Conservation (phyloP, 64 coral and sea anemone genomes). For the Porites australiensis region DNA sequence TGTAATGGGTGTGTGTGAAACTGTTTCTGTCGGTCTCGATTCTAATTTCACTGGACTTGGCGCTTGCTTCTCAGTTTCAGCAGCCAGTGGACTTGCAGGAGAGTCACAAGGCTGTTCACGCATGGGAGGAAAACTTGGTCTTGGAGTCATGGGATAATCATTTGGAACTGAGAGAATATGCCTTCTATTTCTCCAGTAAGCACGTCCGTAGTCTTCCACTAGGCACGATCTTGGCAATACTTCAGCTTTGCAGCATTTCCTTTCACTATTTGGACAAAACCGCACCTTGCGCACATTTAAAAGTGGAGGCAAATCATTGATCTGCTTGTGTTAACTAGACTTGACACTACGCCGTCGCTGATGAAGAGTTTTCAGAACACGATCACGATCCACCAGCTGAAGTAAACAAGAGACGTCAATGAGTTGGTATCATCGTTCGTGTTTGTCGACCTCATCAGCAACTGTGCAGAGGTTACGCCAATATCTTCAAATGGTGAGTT, state of each 20-base stretch:
- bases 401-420: too few species aligned
- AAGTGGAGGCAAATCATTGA: conserved; percentile 5
- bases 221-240: conserved; percentile 73
- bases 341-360: not conserved
- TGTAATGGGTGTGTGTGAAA: not conserved
- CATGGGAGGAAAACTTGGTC: too few species aligned
- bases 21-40: not conserved
- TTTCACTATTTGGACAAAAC: conserved; percentile 35
- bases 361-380: conserved; percentile 9
- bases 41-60: not conserved
- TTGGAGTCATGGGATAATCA: conserved; percentile 57
- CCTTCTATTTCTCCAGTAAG: not conserved
- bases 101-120: not conserved
- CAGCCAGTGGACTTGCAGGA: not conserved
- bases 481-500: too few species aligned
- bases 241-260: conserved; percentile 55
- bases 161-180: conserved; percentile 43
- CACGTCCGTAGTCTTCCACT: not conserved
- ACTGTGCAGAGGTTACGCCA: too few species aligned
- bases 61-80: too few species aligned
- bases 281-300: conserved; percentile 43
- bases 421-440: too few species aligned
- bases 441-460: too few species aligned
- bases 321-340: too few species aligned
- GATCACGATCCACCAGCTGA: too few species aligned